Percentiles rank a stretch among this genome's conserved stretches.
phyloP scores from a whole-genome alignment of 1,140 invertebrate species.

The Polypedilum pembai region DNA sequence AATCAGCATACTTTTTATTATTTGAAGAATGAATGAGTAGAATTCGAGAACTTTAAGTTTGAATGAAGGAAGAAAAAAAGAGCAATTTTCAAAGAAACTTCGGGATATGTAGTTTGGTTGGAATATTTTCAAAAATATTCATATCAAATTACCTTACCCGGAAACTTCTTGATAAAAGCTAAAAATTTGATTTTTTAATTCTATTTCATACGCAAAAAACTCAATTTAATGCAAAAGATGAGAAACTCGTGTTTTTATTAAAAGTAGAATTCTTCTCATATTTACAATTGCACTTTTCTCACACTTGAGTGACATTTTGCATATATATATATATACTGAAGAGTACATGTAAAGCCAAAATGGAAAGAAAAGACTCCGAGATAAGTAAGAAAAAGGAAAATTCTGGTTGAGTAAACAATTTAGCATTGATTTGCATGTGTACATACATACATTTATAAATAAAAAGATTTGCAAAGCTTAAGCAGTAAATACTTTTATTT shows the following conservation, averaged over 20 bases:
- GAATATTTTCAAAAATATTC: no score
- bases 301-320: slow-evolving; percentile 4
- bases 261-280: background rate
- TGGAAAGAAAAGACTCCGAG: background rate
- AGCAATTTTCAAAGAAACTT: no score
- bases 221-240: background rate
- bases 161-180: no score
- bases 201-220: background rate
- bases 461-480: background rate
- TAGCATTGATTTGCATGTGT: background rate
- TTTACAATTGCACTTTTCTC: slow-evolving; percentile 1
- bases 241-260: background rate
- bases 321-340: background rate
- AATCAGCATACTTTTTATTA: no score
- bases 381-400: background rate
- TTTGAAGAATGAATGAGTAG: no score
- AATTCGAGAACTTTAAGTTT: no score
- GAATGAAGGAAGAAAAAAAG: no score
- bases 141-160: no score
- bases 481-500: background rate
- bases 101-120: no score
- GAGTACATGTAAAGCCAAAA: background rate
- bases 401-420: no score
- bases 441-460: background rate
- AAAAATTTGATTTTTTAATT: background rate